Base-by-base conservation (phyloP, 1,140 invertebrate species). In the Mya arenaria region DNA sequence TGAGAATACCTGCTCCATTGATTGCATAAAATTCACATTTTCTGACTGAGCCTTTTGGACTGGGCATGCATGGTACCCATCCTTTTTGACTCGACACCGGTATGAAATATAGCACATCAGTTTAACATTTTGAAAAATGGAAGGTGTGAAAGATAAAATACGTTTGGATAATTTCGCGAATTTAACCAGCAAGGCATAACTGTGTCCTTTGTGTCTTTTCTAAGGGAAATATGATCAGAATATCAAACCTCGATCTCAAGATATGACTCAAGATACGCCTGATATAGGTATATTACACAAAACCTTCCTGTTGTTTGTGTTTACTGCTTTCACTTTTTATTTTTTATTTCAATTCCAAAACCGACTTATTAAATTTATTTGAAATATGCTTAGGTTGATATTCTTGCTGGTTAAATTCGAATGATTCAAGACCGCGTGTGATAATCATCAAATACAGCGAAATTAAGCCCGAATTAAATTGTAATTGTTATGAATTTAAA, bases 381-480 rank as follows among this genome's bases (percentile, higher is more conserved):
- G 10, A 60, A 0, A 44, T 13, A 55, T 17, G 3, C 10, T 34
- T 5, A 25, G 1, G 4, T 56, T 15, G 10, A 19, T 5, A 25
- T n/a, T 78, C 75, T 68, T 78, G 75, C 75, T 78, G 75, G 75
- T 78, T 78, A 56, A 68, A 66, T 78, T 68, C 48, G 25, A 37
- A 1, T 75, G 5, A 52, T n/a, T 39, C 48, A 32, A 55, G 19
- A 15, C 23, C n/a, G n/a, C n/a, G n/a, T n/a, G n/a, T n/a, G n/a
- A n/a, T n/a, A n/a, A n/a, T n/a, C n/a, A n/a, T n/a, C n/a, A n/a
- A n/a, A n/a, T n/a, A n/a, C n/a, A n/a, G n/a, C n/a, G n/a, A n/a
- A n/a, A n/a, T n/a, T n/a, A n/a, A n/a, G n/a, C n/a, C 23, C 23
- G 34, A 10, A 19, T 41, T 68, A 37, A 68, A 68, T 1, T 68